Evolutionary conservation across 1,140 invertebrate genomes (phyloP), one percentile per base, ranked within the genome.

Genomic region (Drosophila lacertosa): DNA sequence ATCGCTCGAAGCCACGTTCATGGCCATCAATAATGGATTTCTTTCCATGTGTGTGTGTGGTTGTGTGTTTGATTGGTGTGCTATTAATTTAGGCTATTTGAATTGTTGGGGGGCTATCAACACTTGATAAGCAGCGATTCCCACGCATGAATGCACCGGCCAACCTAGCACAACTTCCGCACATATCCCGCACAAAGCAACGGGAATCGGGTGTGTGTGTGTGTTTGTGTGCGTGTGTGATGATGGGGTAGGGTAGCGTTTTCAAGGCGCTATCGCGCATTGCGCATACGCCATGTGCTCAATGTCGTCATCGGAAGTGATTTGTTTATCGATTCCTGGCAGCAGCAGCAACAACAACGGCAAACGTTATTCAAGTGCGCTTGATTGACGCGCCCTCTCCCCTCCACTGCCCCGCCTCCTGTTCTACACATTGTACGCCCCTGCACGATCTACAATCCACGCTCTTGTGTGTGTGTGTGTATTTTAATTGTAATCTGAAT

Each of bases 261-360:
- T 45, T 45, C 3, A 5, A 24, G 35, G 7, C 22, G 55, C 55
- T 76, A 60, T 29, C 68, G 42, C 35, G 44, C 20, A 74, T 79
- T 79, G 71, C 77, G 50, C 65, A 79, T 79, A 79, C 77, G 78
- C 78, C 79, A 82, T 82, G 79, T 83, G 79, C 44, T 59, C 62
- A 67, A 67, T 83, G 74, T 64, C 79, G 74, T 78, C 81, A 80
- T 77, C 55, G 81, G 73, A 86, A 84, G 65, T 71, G 65, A 77
- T 77, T 86, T 81, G 65, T 71, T 84, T 86, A 84, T 71, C 81
- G 77, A 59, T 72, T 47, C 48, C 29, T 62, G 22, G 29, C 37
- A 33, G 18, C 40, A 55, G 6, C 59, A 50, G 2, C 29, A 32
- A 11, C 20, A 13, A 24, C 44, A 13, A 45, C 42, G 39, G 29